Evolutionary conservation across 2,888 invertebrate species (phyloP).

Genomic region (Isoperla grammatica): DNA sequence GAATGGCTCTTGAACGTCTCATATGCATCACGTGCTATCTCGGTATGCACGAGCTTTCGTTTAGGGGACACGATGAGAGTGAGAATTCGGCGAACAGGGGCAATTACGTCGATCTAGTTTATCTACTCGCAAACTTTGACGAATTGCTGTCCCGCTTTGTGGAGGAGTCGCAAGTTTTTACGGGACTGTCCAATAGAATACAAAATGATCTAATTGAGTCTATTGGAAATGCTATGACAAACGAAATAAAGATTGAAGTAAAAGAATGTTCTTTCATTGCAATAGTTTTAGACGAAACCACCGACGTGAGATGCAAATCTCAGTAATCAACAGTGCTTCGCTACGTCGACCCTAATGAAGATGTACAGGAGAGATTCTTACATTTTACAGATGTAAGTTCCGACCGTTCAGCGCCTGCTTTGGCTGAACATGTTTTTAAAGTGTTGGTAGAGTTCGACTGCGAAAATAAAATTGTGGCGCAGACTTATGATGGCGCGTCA

Average conservation of each 20-base stretch:
- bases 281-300: slow-evolving; percentile 14
- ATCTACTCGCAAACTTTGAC: slow-evolving; percentile 1
- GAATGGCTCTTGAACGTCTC: slow-evolving; percentile 10
- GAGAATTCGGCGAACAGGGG: no score
- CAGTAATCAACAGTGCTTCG: slow-evolving; percentile 10
- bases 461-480: slow-evolving; percentile 12
- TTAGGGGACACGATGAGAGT: no score
- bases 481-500: slow-evolving; percentile 10
- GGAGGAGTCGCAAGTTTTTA: slow-evolving; percentile 1
- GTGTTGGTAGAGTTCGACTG: slow-evolving; percentile 1
- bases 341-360: slow-evolving; percentile 4
- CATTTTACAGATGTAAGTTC: slow-evolving; percentile 14
- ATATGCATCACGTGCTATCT: no score
- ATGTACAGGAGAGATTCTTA: slow-evolving; percentile 6
- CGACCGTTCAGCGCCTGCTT: neutral
- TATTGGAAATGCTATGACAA: neutral
- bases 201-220: slow-evolving; percentile 19
- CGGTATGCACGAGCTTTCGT: no score
- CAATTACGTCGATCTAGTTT: slow-evolving; percentile 25
- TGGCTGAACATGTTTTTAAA: slow-evolving; percentile 2
- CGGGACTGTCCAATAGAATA: slow-evolving; percentile 15
- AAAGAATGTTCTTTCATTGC: slow-evolving; percentile 6
- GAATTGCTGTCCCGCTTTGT: neutral
- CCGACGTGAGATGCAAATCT: neutral
- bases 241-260: slow-evolving; percentile 11